Conservation (phyloP, 2,113 vertebrate genomes). For the Paraplagusia blochii region DNA sequence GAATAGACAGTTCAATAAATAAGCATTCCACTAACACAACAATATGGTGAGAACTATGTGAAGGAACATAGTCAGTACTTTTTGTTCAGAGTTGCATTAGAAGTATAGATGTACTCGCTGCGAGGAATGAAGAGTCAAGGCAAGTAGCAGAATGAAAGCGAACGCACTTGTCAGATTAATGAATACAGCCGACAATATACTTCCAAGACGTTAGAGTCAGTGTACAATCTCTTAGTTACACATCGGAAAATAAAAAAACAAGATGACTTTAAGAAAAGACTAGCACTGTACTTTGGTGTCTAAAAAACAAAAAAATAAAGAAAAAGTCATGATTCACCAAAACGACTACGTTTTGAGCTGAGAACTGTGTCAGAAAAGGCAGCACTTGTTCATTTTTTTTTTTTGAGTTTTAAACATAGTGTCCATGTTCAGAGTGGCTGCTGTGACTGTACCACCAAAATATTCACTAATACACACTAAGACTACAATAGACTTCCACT, state of each 20-base stretch:
- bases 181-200: slow-evolving; percentile 61
- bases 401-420: slow-evolving; percentile 48
- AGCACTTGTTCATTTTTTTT: slow-evolving; percentile 40
- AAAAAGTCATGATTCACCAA: slow-evolving; percentile 36
- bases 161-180: slow-evolving; percentile 57
- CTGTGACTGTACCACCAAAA: slow-evolving; percentile 49
- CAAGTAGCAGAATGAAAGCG: slow-evolving; percentile 56
- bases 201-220: slow-evolving; percentile 56
- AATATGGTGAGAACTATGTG: slow-evolving; percentile 68
- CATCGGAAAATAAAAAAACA: slow-evolving; percentile 49
- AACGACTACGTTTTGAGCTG: slow-evolving; percentile 47
- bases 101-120: slow-evolving; percentile 47
- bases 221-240: slow-evolving; percentile 72
- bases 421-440: slow-evolving; percentile 30
- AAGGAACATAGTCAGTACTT: slow-evolving; percentile 49
- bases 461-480: slow-evolving; percentile 45
- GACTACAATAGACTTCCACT: slow-evolving; percentile 25
- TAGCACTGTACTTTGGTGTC: slow-evolving; percentile 31
- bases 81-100: slow-evolving; percentile 58
- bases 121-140: slow-evolving; percentile 67
- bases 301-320: slow-evolving; percentile 21
- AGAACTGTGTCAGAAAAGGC: slow-evolving; percentile 34
- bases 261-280: slow-evolving; percentile 53
- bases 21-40: slow-evolving; percentile 79
- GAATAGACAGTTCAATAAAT: slow-evolving; percentile 77